Evolutionary conservation across 2,888 invertebrate species (phyloP).

Genomic region (Cryptus viduatorius): DNA sequence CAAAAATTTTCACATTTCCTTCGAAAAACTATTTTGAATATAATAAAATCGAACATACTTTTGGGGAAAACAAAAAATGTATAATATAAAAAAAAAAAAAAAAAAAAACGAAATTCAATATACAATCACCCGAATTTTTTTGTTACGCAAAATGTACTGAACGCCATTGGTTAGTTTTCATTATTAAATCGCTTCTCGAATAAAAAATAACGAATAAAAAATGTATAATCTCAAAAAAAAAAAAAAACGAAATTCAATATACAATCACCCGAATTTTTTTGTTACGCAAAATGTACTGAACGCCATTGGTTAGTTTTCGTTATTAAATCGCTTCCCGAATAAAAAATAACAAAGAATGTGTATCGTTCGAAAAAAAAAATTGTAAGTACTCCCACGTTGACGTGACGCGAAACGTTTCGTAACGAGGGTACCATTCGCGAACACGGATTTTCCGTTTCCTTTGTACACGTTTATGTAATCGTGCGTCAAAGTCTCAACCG

Average conservation of each 20-base stretch:
- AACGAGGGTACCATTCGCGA: conserved; percentile 8
- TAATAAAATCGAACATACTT: too few relatives aligned
- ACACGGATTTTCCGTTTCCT: conserved; percentile 47
- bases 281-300: background rate
- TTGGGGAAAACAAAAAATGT: too few relatives aligned
- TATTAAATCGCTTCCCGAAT: background rate
- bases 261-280: too few relatives aligned
- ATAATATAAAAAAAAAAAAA: too few relatives aligned
- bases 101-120: too few relatives aligned
- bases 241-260: too few relatives aligned
- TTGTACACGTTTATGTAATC: conserved; percentile 55
- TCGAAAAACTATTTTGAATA: too few relatives aligned
- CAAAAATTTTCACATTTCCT: too few relatives aligned
- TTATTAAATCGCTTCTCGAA: background rate
- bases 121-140: too few relatives aligned
- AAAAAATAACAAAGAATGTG: background rate
- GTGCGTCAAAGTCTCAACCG: conserved; percentile 51
- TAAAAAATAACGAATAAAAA: background rate
- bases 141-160: background rate
- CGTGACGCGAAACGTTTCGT: conserved; percentile 1
- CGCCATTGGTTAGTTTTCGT: background rate
- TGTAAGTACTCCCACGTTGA: background rate
- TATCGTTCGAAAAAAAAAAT: background rate
- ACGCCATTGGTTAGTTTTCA: background rate
- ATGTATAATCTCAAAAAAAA: too few relatives aligned